Base-by-base conservation (phyloP, 2,113 vertebrate genomes). In the Leptosomus discolor region DNA sequence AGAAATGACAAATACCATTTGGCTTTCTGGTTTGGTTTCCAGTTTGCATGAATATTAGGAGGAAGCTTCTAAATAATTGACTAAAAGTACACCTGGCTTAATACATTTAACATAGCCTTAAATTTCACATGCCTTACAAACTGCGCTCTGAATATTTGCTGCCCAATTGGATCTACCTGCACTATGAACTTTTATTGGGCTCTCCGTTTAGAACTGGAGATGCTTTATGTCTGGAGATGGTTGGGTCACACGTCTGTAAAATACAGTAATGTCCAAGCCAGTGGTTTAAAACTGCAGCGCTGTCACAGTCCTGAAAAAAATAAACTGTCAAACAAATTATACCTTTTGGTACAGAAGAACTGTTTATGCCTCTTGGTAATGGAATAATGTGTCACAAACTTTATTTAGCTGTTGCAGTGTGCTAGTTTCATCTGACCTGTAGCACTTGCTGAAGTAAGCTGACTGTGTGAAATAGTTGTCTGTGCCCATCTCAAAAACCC, bases 371-470 rank as follows among this genome's bases (percentile, higher is more conserved):
- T 93, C 30, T 86, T 89, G 23, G 63, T 90, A 91, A 75, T 88
- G 77, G 92, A 96, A 61, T 83, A 65, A 82, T 41, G 41, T 82
- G 85, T 94, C 94, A 94, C 58, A 54, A 84, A 70, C 78, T 97
- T 93, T 80, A 61, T 95, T 96, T 87, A 95, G 91, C 53, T 94
- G 24, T 61, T 91, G 74, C 53, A 91, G 46, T 48, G n/a, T 84
- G 71, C 61, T 82, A 45, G 32, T 70, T 87, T 71, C 53, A 54
- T 60, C 78, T 57, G 90, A 43, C 61, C 45, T 71, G 39, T 15
- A 56, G 82, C 26, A 11, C 58, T 80, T 79, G 43, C 54, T 89
- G 63, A 43, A 95, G 70, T 39, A 77, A 61, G 32, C 61, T 94
- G 81, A 48, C 67, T 81, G 57, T 6, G 21, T 36, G 46, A 32